Conservation (phyloP, 2,797 vertebrate species). For the Sciaenops ocellatus region DNA sequence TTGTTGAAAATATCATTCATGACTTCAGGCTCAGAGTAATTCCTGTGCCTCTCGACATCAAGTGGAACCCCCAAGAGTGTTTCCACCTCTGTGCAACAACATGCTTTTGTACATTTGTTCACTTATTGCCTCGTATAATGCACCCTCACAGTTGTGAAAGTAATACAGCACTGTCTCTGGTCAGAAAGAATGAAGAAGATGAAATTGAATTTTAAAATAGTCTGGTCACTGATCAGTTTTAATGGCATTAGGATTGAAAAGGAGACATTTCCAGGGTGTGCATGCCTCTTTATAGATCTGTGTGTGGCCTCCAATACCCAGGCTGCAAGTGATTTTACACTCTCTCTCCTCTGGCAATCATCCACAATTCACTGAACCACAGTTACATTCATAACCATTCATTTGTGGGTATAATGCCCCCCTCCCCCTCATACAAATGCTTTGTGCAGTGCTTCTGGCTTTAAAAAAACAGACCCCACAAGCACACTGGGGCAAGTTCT, state of each 20-base stretch:
- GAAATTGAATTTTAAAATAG: constrained; percentile 9
- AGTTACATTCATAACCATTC: constrained; percentile 54
- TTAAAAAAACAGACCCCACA: constrained; percentile 79
- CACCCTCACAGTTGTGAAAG: background rate
- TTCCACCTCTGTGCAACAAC: background rate
- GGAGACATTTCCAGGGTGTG: constrained; percentile 50
- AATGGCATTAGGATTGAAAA: constrained; percentile 37
- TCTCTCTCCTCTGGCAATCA: constrained; percentile 41
- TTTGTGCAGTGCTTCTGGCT: constrained; percentile 92
- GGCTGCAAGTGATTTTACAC: constrained; percentile 14
- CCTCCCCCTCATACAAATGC: constrained; percentile 81
- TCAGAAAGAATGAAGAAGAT: background rate
- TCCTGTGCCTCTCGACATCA: background rate
- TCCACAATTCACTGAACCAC: constrained; percentile 44
- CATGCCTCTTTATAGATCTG: constrained; percentile 9
- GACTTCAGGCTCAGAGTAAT: background rate
- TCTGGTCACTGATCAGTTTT: background rate
- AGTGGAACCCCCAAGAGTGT: background rate
- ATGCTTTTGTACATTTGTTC: background rate
- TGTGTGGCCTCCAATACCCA: constrained; percentile 14
- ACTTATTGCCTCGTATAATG: background rate
- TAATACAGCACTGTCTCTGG: background rate
- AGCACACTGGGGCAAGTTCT: constrained; percentile 83
- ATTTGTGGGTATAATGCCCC: constrained; percentile 49
- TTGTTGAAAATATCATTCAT: constrained; percentile 4